A percentile compares a stretch with the other conserved stretches of the same genome.
Evolutionary conservation across 2,888 invertebrate species (phyloP).

Genomic region (Arenicola marina): DNA sequence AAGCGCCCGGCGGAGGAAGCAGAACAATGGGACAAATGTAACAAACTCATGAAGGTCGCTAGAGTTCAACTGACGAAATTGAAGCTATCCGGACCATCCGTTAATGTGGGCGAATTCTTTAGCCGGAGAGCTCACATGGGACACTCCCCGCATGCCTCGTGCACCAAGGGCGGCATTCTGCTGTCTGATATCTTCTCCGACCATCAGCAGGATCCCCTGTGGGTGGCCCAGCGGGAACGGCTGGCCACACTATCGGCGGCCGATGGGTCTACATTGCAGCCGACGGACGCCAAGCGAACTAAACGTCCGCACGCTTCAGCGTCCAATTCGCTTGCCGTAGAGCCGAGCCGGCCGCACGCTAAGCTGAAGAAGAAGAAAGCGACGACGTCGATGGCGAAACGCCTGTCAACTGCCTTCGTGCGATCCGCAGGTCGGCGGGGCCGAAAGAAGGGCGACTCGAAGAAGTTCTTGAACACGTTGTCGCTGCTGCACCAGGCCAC

Average conservation of each 20-base stretch:
- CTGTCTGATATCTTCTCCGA: neutral
- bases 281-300: neutral
- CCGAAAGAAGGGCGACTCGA: neutral
- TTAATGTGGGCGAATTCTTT: no score
- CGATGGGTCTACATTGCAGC: no score
- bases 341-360: neutral
- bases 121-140: no score
- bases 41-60: no score
- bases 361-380: neutral
- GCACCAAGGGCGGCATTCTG: no score
- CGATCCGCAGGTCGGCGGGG: neutral
- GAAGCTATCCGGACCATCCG: no score
- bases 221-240: slow-evolving; percentile 1
- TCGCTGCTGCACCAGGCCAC: neutral
- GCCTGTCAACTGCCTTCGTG: neutral
- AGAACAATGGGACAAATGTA: no score
- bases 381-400: neutral
- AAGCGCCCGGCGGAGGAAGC: no score
- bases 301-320: neutral
- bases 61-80: no score
- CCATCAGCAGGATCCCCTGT: neutral
- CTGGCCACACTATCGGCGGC: neutral
- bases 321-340: neutral
- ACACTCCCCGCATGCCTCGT: no score
- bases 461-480: slow-evolving; percentile 2